A percentile compares a stretch with the other conserved stretches of the same genome.
Conservation (phyloP, 2,888 invertebrate species). For the Himalopsyche anomala region DNA sequence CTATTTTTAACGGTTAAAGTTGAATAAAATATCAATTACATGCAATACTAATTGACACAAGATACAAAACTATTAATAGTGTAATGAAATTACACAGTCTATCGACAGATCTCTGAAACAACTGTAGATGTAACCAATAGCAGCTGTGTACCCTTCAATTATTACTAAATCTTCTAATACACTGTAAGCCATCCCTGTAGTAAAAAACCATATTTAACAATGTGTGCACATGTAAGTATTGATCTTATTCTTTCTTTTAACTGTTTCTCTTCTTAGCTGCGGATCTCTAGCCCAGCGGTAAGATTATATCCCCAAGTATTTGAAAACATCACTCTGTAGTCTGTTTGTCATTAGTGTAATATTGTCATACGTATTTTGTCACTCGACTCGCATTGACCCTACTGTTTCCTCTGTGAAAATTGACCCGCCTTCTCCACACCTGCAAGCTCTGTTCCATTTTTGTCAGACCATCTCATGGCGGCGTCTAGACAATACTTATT, state of each 20-base stretch:
- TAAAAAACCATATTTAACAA: conserved; percentile 45
- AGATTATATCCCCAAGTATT: conserved; percentile 64
- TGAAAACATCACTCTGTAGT: conserved; percentile 61
- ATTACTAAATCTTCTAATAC: too few species aligned
- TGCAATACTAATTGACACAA: too few species aligned
- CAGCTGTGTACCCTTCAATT: too few species aligned
- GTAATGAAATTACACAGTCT: too few species aligned
- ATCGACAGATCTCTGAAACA: too few species aligned
- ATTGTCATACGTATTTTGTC: conserved; percentile 55
- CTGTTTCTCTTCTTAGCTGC: conserved; percentile 64
- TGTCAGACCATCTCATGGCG: conserved; percentile 59
- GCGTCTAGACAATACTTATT: conserved; percentile 51
- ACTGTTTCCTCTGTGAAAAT: conserved; percentile 56
- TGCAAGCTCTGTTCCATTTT: conserved; percentile 44
- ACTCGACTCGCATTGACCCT: conserved; percentile 59
- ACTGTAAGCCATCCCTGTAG: background rate
- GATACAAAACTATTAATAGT: too few species aligned
- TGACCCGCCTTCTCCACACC: conserved; percentile 47
- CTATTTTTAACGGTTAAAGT: too few species aligned
- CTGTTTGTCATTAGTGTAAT: conserved; percentile 60
- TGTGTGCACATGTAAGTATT: conserved; percentile 62
- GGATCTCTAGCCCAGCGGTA: conserved; percentile 66
- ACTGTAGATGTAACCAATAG: too few species aligned
- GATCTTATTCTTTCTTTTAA: conserved; percentile 66
- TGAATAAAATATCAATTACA: too few species aligned